Conservation (phyloP, 2,113 vertebrate genomes). For the Sebastes fasciatus region DNA sequence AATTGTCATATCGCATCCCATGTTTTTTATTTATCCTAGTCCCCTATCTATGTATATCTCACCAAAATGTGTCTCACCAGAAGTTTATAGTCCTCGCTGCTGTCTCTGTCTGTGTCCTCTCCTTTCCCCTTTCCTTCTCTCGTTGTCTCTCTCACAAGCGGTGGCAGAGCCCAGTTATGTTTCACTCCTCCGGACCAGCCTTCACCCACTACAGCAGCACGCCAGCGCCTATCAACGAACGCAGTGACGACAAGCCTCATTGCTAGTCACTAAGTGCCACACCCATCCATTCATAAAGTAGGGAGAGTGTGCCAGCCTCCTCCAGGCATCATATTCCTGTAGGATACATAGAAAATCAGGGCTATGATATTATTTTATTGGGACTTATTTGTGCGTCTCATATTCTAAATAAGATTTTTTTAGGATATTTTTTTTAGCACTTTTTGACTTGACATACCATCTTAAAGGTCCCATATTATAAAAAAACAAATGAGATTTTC, state of each 20-base stretch:
- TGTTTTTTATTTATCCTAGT: conserved; percentile 5
- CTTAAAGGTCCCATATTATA: too few relatives aligned
- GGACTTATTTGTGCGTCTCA: neutral
- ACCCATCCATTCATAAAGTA: conserved; percentile 87
- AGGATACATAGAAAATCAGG: neutral
- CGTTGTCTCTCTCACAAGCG: conserved; percentile 44
- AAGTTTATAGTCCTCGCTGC: conserved; percentile 69
- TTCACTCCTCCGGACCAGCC: conserved; percentile 67
- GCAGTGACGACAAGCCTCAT: conserved; percentile 71
- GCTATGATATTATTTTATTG: neutral
- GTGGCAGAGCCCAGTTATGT: conserved; percentile 67
- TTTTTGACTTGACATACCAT: too few relatives aligned
- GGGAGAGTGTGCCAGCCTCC: conserved; percentile 45
- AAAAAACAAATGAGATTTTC: too few relatives aligned
- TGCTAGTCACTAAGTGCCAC: conserved; percentile 74
- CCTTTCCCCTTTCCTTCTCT: conserved; percentile 36
- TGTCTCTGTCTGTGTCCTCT: conserved; percentile 25
- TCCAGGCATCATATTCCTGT: neutral
- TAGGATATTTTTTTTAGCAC: too few relatives aligned
- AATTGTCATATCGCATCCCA: conserved; percentile 30
- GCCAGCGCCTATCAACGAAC: conserved; percentile 63
- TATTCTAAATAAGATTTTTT: too few relatives aligned
- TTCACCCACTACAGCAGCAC: conserved; percentile 45
- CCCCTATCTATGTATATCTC: conserved; percentile 37
- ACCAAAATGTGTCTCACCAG: conserved; percentile 59